A percentile compares a stretch with the other conserved stretches of the same genome.
phyloP scores from a whole-genome alignment of 2,113 vertebrate species.

The zebrafish (Danio rerio) region GRCz12tu NC_133195.1:38500001-38500500 shows the following conservation, averaged over 20 bases:
- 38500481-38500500: neutral
- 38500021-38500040: constrained; percentile 98
- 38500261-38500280: constrained; percentile 25
- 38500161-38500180: constrained; percentile 82
- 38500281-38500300: constrained; percentile 40
- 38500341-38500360: constrained; percentile 66
- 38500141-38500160: constrained; percentile 92
- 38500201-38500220: constrained; percentile 93
- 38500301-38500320: constrained; percentile 15
- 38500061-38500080: constrained; percentile 83
- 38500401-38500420: constrained; percentile 38
- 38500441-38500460: constrained; percentile 30
- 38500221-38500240: constrained; percentile 98
- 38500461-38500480: neutral
- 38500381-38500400: constrained; percentile 55
- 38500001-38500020: constrained; percentile 82
- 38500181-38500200: constrained; percentile 84
- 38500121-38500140: constrained; percentile 92
- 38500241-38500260: constrained; percentile 86
- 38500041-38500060: constrained; percentile 98
- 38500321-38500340: constrained; percentile 57
- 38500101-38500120: constrained; percentile 88
- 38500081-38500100: constrained; percentile 77
- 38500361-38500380: constrained; percentile 62
- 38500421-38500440: neutral